Percentiles rank a stretch among this genome's conserved stretches.
phyloP scores from a whole-genome alignment of 2,888 invertebrate species.

The Sinodicranocentrus sp. region DNA sequence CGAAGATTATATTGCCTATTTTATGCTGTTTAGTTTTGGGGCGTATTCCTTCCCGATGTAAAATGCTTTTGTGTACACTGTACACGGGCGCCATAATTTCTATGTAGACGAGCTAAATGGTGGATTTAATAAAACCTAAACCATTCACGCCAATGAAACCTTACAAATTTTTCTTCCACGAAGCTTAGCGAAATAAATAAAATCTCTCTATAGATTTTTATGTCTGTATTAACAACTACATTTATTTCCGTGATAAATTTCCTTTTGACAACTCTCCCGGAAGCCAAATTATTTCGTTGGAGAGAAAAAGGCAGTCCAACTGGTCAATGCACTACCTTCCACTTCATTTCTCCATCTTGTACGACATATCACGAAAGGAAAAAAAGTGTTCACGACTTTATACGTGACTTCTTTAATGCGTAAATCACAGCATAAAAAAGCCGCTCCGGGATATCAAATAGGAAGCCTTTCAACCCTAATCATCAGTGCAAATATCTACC shows the following conservation, averaged over 20 bases:
- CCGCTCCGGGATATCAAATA: not conserved
- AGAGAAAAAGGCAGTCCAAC: slow-evolving; percentile 7
- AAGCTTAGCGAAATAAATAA: too few species aligned
- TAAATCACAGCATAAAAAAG: slow-evolving; percentile 11
- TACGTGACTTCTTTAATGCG: too few species aligned
- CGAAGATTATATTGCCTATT: slow-evolving; percentile 25
- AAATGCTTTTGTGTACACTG: too few species aligned
- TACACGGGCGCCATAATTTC: too few species aligned
- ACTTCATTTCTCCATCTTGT: slow-evolving; percentile 13
- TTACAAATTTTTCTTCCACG: not conserved
- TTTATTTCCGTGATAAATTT: slow-evolving; percentile 25
- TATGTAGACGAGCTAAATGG: too few species aligned
- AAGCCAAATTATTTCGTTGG: slow-evolving; percentile 15
- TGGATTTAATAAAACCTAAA: too few species aligned
- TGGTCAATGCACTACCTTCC: slow-evolving; percentile 44
- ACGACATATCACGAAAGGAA: slow-evolving; percentile 19
- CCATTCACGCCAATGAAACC: too few species aligned
- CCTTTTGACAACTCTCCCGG: slow-evolving; percentile 20
- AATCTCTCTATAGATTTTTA: too few species aligned
- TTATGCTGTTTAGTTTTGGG: slow-evolving; percentile 12
- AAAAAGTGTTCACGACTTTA: slow-evolving; percentile 8
- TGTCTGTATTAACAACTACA: too few species aligned
- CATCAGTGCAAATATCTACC: not conserved
- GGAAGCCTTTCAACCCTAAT: not conserved
- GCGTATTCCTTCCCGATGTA: not conserved